Conservation (phyloP, 2,888 invertebrate genomes). For the Epirrhoe alternata region DNA sequence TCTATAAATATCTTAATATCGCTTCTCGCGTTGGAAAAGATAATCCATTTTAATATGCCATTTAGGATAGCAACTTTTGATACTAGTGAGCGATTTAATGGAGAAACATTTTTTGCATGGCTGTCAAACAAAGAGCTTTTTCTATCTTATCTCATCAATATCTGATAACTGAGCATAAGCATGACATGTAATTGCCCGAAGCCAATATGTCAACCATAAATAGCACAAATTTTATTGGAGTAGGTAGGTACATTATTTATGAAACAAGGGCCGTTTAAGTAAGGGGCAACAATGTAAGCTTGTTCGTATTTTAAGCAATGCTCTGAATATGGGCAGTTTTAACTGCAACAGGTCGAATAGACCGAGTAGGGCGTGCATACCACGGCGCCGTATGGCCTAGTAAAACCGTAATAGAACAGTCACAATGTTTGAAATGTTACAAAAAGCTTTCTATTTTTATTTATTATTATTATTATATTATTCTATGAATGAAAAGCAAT, state of each 20-base stretch:
- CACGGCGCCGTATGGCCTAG: slow-evolving; percentile 49
- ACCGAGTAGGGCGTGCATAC: slow-evolving; percentile 47
- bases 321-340: slow-evolving; percentile 40
- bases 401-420: slow-evolving; percentile 10
- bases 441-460: neutral
- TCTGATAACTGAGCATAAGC: no score
- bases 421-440: neutral
- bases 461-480: no score
- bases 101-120: no score
- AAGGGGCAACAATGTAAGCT: slow-evolving; percentile 31
- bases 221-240: neutral
- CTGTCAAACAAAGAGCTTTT: no score
- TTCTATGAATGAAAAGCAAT: no score
- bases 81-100: no score
- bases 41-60: no score
- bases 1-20: no score
- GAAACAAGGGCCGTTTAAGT: neutral
- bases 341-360: slow-evolving; percentile 53
- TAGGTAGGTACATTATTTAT: neutral
- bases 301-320: slow-evolving; percentile 38
- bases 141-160: no score
- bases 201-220: neutral
- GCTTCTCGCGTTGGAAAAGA: no score
- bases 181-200: neutral
- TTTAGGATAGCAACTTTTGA: no score